Percentiles rank a stretch among this genome's conserved stretches.
Evolutionary conservation across 2,113 vertebrate genomes (phyloP).

Genomic region (Maccullochella peelii): DNA sequence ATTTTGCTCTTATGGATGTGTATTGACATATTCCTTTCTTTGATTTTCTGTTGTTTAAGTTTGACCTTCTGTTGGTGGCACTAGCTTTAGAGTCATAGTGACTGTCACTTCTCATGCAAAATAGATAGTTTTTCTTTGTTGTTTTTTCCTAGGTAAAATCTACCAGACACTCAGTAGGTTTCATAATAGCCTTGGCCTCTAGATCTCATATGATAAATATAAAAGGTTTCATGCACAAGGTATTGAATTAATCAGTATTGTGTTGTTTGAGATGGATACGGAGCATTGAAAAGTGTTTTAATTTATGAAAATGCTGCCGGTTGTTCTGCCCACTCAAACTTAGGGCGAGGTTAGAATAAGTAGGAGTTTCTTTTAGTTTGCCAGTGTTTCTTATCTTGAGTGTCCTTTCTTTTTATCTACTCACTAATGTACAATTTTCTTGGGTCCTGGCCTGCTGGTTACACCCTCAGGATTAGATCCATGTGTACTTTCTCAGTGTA

Average conservation of each 20-base stretch:
- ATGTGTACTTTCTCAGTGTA: conserved; percentile 16
- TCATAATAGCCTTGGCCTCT: conserved; percentile 20
- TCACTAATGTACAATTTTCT: conserved; percentile 10
- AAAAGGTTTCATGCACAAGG: conserved; percentile 17
- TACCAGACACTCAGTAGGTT: conserved; percentile 17
- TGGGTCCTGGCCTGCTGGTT: background rate
- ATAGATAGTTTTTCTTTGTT: background rate
- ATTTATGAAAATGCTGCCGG: background rate
- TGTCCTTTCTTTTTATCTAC: conserved; percentile 29
- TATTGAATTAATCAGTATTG: conserved; percentile 11
- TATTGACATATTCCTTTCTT: background rate
- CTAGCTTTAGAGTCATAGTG: background rate
- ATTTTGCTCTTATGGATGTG: background rate
- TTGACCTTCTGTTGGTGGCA: background rate
- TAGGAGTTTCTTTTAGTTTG: conserved; percentile 34
- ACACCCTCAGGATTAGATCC: conserved; percentile 33
- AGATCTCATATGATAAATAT: background rate
- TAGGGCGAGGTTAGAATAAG: conserved; percentile 14
- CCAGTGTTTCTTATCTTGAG: conserved; percentile 20
- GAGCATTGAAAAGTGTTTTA: background rate
- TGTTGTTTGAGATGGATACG: conserved; percentile 10
- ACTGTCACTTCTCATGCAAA: conserved; percentile 14
- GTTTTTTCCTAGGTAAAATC: conserved; percentile 18
- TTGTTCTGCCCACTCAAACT: conserved; percentile 24
- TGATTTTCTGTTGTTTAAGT: background rate